Evolutionary conservation across 1,140 invertebrate genomes (phyloP), one percentile per base, ranked within the genome.

Genomic region (Hermetia illucens): DNA sequence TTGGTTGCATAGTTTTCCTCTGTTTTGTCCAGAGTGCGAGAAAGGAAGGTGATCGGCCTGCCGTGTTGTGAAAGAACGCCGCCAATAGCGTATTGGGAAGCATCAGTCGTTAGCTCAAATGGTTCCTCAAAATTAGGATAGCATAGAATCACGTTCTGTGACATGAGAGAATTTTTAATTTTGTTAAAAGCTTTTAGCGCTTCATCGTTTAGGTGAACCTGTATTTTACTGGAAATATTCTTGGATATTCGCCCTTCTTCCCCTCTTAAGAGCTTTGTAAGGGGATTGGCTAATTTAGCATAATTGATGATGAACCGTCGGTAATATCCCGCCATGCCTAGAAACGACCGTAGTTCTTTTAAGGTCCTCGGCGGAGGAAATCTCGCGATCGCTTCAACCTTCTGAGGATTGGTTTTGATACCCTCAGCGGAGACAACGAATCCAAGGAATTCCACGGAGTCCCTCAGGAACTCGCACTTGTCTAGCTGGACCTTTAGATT

Each of bases 21-120:
- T 12, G 43, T 31, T 15, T 43, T 34, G 5, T 40, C 49, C 2
- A 59, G 29, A 21, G 38, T 44, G 2, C 46, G 24, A 2, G 53
- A 56, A 18, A 43, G 43, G 52, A 58, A 66, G 8, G 53, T 48
- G 10, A 69, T 45, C 13, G 55, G 60, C 21, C 48, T 40, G 21
- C 44, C 44, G 31, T 47, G 37, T 18, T 53, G 47, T 0, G 49
- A 29, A 21, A 52, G 36, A 8, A 42, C 42, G 15, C 30, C 37
- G 4, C 51, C 53, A 16, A 56, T 13, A 9, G 51, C 55, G 29
- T 34, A 32, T 36, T 52, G 27, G 3, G 47, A 55, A 5, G 55
- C 52, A 47, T 61, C 55, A 21, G 44, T 53, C 9, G 47, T 50
- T 13, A 58, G 32, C 6, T 46, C 43, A 38, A 59, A 60, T 32